Conservation (phyloP, 1,140 invertebrate species). For the Anoplophora glabripennis region DNA sequence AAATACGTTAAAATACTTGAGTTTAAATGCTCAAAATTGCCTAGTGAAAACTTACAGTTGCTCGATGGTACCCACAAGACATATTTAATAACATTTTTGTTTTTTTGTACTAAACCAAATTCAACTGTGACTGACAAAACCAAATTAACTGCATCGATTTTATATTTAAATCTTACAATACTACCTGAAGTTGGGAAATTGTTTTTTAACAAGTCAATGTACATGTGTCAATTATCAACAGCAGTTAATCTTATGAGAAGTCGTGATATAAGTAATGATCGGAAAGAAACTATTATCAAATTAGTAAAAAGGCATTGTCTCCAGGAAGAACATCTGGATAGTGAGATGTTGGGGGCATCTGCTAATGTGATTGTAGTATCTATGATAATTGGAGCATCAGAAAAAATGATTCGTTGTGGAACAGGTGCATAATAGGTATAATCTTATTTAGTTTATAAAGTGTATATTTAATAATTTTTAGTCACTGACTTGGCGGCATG, state of each 20-base stretch:
- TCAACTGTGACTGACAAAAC: slow-evolving; percentile 16
- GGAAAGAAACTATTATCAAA: slow-evolving; percentile 1
- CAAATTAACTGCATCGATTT: slow-evolving; percentile 14
- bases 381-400: background rate
- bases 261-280: background rate
- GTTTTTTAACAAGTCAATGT: slow-evolving; percentile 28
- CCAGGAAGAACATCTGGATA: background rate
- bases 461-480: slow-evolving; percentile 13
- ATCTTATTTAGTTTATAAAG: background rate
- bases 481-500: slow-evolving; percentile 8
- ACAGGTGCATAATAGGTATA: slow-evolving; percentile 1
- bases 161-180: slow-evolving; percentile 26
- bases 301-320: slow-evolving; percentile 6
- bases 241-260: background rate
- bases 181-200: slow-evolving; percentile 25
- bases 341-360: background rate
- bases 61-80: slow-evolving; percentile 24
- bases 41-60: slow-evolving; percentile 24
- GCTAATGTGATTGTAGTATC: slow-evolving; percentile 1
- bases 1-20: slow-evolving; percentile 25
- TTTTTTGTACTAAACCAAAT: slow-evolving; percentile 19
- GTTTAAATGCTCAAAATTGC: slow-evolving; percentile 21
- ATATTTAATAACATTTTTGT: slow-evolving; percentile 28
- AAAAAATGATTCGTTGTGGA: slow-evolving; percentile 6
- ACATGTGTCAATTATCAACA: slow-evolving; percentile 2